Evolutionary conservation across 2,797 vertebrate species (phyloP).

Genomic region (Lophura swinhoii): DNA sequence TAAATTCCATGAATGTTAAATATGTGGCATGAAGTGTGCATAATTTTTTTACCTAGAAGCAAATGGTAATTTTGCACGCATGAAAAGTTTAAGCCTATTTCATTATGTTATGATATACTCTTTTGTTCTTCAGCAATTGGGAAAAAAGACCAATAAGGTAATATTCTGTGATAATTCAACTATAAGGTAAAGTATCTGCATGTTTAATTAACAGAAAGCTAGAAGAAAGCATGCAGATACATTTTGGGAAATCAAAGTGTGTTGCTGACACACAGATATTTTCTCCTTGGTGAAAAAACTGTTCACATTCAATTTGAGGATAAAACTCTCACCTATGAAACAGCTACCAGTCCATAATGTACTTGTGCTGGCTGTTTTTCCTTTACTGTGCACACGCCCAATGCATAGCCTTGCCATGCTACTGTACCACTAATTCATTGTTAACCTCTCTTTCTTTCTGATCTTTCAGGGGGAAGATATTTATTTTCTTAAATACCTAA

Average conservation of each 20-base stretch:
- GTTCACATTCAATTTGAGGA: not conserved
- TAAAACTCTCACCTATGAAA: not conserved
- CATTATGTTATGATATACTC: not conserved
- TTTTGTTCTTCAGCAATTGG: not conserved
- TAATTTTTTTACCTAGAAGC: not conserved
- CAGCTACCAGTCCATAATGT: not conserved
- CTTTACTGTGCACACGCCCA: not conserved
- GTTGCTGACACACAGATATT: not conserved
- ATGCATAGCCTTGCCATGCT: not conserved
- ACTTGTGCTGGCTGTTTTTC: not conserved
- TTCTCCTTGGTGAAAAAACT: not conserved
- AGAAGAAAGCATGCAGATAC: not conserved
- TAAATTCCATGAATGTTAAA: constrained; percentile 9
- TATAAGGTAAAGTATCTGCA: not conserved
- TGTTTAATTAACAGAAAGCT: not conserved
- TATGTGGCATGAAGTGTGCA: constrained; percentile 26
- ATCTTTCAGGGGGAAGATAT: constrained; percentile 20
- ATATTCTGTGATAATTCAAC: not conserved
- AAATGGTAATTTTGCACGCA: not conserved
- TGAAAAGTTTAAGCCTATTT: not conserved
- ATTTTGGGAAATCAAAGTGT: not conserved
- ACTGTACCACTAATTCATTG: not conserved
- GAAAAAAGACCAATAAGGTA: not conserved
- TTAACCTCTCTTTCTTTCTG: constrained; percentile 42
- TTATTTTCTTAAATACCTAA: constrained; percentile 33